phyloP scores from a whole-genome alignment of 2,888 invertebrate genomes.

The Apodemia hepburni region DNA sequence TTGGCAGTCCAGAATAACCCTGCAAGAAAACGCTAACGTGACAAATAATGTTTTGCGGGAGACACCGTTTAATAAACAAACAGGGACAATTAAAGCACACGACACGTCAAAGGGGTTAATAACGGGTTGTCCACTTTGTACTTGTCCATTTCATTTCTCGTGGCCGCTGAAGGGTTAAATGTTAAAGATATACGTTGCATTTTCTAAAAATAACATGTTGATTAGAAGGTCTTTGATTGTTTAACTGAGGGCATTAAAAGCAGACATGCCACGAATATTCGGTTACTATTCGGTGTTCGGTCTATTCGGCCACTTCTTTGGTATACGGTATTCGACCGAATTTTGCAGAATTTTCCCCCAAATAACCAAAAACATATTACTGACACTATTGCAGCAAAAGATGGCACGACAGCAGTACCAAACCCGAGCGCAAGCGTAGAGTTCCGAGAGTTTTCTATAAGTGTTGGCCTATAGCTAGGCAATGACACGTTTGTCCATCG shows the following conservation, averaged over 20 bases:
- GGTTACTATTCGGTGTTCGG: no score
- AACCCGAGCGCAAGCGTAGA: no score
- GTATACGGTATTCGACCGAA: no score
- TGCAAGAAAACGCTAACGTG: conserved; percentile 54
- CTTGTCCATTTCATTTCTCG: background rate
- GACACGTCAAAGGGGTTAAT: conserved; percentile 77
- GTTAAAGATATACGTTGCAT: background rate
- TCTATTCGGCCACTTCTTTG: no score
- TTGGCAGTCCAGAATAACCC: conserved; percentile 44
- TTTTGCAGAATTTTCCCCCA: no score
- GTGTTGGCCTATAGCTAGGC: no score
- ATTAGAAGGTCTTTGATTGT: background rate
- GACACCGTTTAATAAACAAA: conserved; percentile 67
- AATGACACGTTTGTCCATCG: no score
- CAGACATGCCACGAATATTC: no score
- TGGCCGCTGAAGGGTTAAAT: conserved; percentile 4
- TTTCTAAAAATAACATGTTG: conserved; percentile 3
- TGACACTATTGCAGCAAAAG: no score
- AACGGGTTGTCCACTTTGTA: conserved; percentile 38
- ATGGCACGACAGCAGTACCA: no score
- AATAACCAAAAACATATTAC: no score
- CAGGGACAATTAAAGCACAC: conserved; percentile 61
- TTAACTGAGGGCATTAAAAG: background rate
- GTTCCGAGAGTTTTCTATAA: no score
- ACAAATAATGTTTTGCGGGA: conserved; percentile 47